These are phyloP conservation scores for Gyps fulvus DNA, from an alignment of 2,113 vertebrate genomes.

Conservation along the genomic window DNA sequence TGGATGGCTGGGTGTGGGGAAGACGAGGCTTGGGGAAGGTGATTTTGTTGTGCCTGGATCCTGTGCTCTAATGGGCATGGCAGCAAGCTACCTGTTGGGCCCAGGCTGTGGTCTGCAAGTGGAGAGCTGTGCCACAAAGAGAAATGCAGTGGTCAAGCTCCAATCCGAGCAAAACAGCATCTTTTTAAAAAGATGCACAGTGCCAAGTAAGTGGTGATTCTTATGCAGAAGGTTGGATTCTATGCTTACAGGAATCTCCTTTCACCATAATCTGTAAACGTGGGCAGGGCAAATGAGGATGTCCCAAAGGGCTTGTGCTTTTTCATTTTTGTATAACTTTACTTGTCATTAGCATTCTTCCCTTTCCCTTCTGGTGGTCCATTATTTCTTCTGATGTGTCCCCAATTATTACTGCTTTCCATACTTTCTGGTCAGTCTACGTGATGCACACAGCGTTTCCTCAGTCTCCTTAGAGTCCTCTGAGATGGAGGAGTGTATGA, in stretches of 20 bases:
- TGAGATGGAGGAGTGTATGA: not conserved
- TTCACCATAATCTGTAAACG: not conserved
- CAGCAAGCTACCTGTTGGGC: not conserved
- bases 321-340: not conserved
- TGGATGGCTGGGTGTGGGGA: no score
- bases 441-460: not conserved
- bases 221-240: not conserved
- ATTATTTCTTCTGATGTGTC: not conserved
- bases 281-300: not conserved
- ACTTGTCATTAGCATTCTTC: not conserved
- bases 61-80: accelerated
- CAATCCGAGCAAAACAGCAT: not conserved
- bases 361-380: no score
- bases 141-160: not conserved
- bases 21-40: not conserved
- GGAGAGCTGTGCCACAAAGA: not conserved
- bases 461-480: not conserved
- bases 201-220: not conserved
- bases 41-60: not conserved
- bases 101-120: accelerated
- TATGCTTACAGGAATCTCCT: not conserved
- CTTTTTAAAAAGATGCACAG: not conserved
- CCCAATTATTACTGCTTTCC: not conserved
- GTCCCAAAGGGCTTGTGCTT: accelerated
- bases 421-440: not conserved